Evolutionary conservation across 2,113 vertebrate species (phyloP).

Genomic region (Neomonachus schauinslandi): DNA sequence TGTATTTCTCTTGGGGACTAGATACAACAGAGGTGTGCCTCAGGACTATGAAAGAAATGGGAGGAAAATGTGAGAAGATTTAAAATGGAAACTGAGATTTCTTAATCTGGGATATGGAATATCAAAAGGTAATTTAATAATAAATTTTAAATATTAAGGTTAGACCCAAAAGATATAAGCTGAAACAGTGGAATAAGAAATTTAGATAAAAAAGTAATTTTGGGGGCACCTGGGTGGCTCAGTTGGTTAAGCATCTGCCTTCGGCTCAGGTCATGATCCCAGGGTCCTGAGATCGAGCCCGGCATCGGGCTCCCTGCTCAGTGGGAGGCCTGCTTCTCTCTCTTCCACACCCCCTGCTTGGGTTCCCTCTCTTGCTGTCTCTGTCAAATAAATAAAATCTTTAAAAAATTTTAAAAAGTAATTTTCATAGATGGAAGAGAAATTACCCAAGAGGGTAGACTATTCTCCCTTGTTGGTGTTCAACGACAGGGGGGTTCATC

Average conservation of each 20-base stretch:
- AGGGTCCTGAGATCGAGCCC: too few relatives aligned
- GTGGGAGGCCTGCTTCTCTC: too few relatives aligned
- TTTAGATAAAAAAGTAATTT: neutral
- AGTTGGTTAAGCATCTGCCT: too few relatives aligned
- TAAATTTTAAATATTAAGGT: neutral
- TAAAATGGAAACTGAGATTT: neutral
- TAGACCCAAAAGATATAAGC: conserved; percentile 3
- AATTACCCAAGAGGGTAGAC: neutral
- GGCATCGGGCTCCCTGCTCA: too few relatives aligned
- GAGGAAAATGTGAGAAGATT: neutral
- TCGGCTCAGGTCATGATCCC: too few relatives aligned
- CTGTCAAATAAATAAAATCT: too few relatives aligned
- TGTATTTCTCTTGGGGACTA: neutral
- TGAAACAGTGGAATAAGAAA: conserved; percentile 11
- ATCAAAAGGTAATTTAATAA: conserved; percentile 13
- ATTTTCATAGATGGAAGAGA: conserved; percentile 3
- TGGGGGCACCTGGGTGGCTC: too few relatives aligned
- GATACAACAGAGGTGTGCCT: neutral
- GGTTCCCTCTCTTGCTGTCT: too few relatives aligned
- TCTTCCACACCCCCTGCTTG: too few relatives aligned
- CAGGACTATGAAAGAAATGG: neutral
- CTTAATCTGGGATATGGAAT: neutral
- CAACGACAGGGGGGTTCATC: neutral
- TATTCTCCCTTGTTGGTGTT: neutral
- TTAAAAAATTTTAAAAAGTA: neutral